Conservation (phyloP, 2,113 vertebrate species). For the Saguinus midas region DNA sequence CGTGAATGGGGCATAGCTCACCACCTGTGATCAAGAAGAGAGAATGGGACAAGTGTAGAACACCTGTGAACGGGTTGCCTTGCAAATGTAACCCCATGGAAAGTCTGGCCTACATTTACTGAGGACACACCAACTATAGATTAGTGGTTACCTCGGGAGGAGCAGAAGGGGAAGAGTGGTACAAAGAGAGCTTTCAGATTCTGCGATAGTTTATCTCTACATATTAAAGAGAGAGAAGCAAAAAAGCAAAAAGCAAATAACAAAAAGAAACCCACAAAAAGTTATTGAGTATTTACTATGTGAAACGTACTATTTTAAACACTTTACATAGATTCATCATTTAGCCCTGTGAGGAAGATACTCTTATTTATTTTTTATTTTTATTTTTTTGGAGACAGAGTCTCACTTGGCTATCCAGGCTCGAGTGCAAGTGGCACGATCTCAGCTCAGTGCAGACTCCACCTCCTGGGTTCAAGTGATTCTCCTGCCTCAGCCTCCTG, state of each 20-base stretch:
- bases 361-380: background rate
- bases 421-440: no score
- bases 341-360: background rate
- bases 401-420: no score
- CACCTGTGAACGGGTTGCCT: background rate
- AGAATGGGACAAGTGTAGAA: background rate
- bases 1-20: conserved; percentile 92
- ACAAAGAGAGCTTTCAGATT: background rate
- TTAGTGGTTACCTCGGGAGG: background rate
- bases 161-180: background rate
- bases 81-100: background rate
- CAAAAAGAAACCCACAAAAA: background rate
- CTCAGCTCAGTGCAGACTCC: no score
- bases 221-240: background rate
- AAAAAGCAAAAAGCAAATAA: background rate
- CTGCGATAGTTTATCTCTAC: background rate
- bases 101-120: background rate
- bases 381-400: no score
- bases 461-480: no score
- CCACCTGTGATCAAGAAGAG: conserved; percentile 83
- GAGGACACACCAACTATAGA: background rate
- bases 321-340: background rate
- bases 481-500: no score
- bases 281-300: background rate
- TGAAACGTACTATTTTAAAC: background rate